phyloP scores from a whole-genome alignment of 2,888 invertebrate genomes.

The Malthinus seriepunctatus region DNA sequence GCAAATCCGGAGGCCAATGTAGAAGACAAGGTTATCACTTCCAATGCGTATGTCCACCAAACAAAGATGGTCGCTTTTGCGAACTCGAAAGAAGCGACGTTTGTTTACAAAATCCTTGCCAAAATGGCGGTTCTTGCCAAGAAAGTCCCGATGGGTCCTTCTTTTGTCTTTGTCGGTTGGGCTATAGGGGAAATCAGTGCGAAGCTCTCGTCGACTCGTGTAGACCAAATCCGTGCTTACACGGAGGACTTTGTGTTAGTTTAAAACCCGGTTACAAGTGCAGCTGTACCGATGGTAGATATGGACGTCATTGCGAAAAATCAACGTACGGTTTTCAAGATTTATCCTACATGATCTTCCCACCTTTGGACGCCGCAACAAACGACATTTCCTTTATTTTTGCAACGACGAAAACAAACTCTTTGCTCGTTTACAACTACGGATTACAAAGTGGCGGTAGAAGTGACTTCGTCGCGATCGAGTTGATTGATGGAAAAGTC shows the following conservation, averaged over 20 bases:
- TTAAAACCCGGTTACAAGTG: conserved; percentile 86
- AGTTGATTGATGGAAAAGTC: conserved; percentile 81
- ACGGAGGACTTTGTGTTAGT: conserved; percentile 87
- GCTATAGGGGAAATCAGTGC: conserved; percentile 89
- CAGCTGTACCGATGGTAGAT: conserved; percentile 84
- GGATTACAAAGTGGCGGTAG: conserved; percentile 86
- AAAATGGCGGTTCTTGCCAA: conserved; percentile 89
- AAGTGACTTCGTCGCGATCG: conserved; percentile 91
- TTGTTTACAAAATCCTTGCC: conserved; percentile 84
- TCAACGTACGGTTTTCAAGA: conserved; percentile 89
- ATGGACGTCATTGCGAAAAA: conserved; percentile 89
- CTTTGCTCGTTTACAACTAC: conserved; percentile 89
- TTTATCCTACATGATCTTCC: conserved; percentile 88
- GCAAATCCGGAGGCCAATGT: conserved; percentile 82
- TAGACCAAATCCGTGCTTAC: conserved; percentile 88
- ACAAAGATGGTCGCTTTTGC: conserved; percentile 81
- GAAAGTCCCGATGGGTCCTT: conserved; percentile 87
- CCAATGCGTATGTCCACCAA: conserved; percentile 77
- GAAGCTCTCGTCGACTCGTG: conserved; percentile 89
- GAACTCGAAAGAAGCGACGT: conserved; percentile 83
- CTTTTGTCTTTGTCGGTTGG: conserved; percentile 90
- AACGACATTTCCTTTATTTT: conserved; percentile 91
- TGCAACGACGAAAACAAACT: conserved; percentile 85
- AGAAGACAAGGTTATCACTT: conserved; percentile 82
- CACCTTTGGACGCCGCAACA: conserved; percentile 81